Conservation (phyloP, 2,888 invertebrate species). For the Psylliodes chrysocephalus region DNA sequence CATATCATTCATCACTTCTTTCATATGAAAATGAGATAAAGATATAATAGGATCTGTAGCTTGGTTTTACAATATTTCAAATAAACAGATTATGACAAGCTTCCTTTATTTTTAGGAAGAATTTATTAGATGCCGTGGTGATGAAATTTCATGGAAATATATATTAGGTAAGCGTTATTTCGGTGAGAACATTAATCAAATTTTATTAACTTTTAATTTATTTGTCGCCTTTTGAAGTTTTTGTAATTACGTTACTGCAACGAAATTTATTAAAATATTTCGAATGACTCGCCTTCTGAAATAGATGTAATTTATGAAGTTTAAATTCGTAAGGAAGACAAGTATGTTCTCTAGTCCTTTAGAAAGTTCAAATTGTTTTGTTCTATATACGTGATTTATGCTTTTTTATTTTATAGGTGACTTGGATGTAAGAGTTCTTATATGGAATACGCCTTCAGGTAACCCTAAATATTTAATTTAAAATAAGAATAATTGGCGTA, state of each 20-base stretch:
- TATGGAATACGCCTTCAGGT: too few species aligned
- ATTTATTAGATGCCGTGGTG: constrained; percentile 25
- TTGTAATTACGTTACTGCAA: constrained; percentile 5
- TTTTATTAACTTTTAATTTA: constrained; percentile 29
- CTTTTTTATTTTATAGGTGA: too few species aligned
- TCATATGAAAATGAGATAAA: constrained; percentile 26
- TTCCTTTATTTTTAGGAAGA: constrained; percentile 30
- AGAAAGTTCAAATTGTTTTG: too few species aligned
- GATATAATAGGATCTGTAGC: constrained; percentile 16
- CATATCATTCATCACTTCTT: constrained; percentile 24
- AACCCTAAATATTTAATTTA: too few species aligned
- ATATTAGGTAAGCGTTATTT: constrained; percentile 30
- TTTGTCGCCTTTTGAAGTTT: constrained; percentile 25
- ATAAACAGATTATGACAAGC: constrained; percentile 32
- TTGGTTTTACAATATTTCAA: constrained; percentile 29
- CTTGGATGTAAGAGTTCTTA: too few species aligned
- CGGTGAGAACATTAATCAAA: constrained; percentile 31
- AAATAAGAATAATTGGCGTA: too few species aligned
- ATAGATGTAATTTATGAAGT: background rate
- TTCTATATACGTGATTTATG: too few species aligned
- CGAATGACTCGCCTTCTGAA: background rate
- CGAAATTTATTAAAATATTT: background rate
- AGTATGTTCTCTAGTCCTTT: too few species aligned
- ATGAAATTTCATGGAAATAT: constrained; percentile 35
- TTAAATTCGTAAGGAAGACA: too few species aligned